phyloP scores from a whole-genome alignment of 2,113 vertebrate genomes.

The Lagopus muta region DNA sequence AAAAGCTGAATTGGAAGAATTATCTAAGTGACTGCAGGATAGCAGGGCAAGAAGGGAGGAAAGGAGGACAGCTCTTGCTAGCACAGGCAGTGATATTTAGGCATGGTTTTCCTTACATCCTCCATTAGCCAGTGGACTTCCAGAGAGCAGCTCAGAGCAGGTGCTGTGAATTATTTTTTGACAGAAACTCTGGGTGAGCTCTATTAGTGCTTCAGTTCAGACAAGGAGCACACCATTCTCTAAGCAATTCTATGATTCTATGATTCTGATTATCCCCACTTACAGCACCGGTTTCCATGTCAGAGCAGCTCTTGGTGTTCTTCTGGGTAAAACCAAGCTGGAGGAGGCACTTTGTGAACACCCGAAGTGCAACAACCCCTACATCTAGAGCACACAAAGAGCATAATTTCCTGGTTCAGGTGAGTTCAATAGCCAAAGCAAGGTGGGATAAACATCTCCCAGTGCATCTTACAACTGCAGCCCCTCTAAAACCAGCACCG shows the following conservation, averaged over 20 bases:
- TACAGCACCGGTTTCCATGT: neutral
- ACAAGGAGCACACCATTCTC: neutral
- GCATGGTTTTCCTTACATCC: neutral
- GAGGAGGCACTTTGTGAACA: neutral
- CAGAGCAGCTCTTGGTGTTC: neutral
- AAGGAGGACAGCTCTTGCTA: neutral
- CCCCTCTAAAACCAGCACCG: neutral
- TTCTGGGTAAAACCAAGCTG: neutral
- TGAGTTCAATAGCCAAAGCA: neutral
- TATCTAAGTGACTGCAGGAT: neutral
- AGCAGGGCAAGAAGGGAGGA: neutral
- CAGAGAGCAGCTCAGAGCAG: constrained; percentile 11
- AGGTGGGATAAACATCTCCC: neutral
- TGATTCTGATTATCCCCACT: neutral
- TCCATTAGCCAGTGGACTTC: neutral
- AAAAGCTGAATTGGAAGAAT: constrained; percentile 1
- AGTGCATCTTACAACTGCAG: neutral
- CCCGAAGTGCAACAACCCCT: neutral
- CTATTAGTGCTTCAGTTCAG: neutral
- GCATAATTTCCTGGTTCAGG: neutral
- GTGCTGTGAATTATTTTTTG: neutral
- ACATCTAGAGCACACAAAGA: neutral
- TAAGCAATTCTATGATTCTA: too few relatives aligned
- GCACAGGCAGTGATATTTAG: neutral
- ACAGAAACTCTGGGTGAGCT: neutral